A percentile compares a stretch with the other conserved stretches of the same genome.
These are phyloP conservation scores for Typhlichthys eigenmanni DNA, from an alignment of 2,797 vertebrate species.

Conservation along the genomic window DNA sequence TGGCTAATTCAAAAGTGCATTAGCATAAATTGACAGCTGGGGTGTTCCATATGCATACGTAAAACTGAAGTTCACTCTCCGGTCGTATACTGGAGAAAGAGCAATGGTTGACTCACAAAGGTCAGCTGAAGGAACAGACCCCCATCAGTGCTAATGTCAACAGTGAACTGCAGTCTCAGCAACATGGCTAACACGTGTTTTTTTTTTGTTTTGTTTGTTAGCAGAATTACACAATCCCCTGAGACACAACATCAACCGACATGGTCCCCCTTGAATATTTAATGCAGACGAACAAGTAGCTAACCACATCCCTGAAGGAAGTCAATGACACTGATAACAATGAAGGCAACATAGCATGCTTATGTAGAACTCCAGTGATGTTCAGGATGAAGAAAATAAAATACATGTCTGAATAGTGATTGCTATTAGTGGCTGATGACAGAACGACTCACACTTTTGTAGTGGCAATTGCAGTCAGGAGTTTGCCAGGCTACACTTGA, in stretches of 20 bases:
- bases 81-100: constrained; percentile 55
- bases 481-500: constrained; percentile 21
- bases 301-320: constrained; percentile 33
- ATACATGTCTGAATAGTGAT: constrained; percentile 28
- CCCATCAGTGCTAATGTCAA: constrained; percentile 54
- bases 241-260: constrained; percentile 69
- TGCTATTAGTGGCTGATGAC: constrained; percentile 6
- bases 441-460: not conserved
- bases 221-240: constrained; percentile 72
- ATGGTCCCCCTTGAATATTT: constrained; percentile 69
- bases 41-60: constrained; percentile 54
- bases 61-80: constrained; percentile 57
- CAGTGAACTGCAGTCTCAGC: constrained; percentile 69
- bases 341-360: constrained; percentile 1
- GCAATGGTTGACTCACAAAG: constrained; percentile 61
- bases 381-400: constrained; percentile 8
- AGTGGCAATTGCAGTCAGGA: constrained; percentile 10
- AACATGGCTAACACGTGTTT: constrained; percentile 54
- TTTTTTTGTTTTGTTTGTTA: constrained; percentile 69
- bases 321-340: constrained; percentile 28
- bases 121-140: constrained; percentile 66
- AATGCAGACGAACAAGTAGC: constrained; percentile 43
- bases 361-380: constrained; percentile 17
- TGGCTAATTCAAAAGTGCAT: constrained; percentile 66
- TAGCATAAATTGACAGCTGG: constrained; percentile 72